A percentile compares a stretch with the other conserved stretches of the same genome.
These are phyloP conservation scores for Pseudomyrmex gracilis DNA, from an alignment of 1,140 invertebrate species.

Conservation along the genomic window DNA sequence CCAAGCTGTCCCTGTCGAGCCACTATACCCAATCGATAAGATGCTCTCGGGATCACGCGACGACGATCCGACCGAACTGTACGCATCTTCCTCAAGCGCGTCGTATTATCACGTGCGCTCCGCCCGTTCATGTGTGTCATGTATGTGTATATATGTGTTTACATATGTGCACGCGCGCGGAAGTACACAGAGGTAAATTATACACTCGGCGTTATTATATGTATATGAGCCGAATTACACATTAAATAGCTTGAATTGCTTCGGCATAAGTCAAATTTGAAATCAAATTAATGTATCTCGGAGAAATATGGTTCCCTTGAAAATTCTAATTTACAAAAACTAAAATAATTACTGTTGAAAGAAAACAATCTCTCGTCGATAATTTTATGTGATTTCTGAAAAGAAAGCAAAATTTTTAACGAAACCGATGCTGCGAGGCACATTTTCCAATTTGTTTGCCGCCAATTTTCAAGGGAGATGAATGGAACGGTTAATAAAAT, in stretches of 20 bases:
- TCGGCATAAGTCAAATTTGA: background rate
- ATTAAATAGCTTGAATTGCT: background rate
- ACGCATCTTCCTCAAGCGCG: conserved; percentile 17
- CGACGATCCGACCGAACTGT: conserved; percentile 30
- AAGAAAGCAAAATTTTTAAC: background rate
- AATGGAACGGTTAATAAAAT: conserved; percentile 50
- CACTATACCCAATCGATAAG: conserved; percentile 62
- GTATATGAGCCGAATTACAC: no score
- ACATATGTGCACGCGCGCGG: no score
- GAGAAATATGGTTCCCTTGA: background rate
- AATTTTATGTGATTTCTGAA: background rate
- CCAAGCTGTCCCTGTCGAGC: conserved; percentile 3
- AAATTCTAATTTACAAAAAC: background rate
- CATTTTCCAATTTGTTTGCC: background rate
- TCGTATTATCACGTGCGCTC: conserved; percentile 15
- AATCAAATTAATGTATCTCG: no score
- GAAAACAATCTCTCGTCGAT: background rate
- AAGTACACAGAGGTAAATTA: no score
- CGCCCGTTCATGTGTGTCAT: background rate
- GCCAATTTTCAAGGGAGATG: conserved; percentile 15
- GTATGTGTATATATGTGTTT: background rate
- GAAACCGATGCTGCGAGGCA: background rate
- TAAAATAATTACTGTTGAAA: background rate
- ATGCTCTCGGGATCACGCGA: conserved; percentile 41
- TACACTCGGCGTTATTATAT: no score